Evolutionary conservation across 2,113 vertebrate genomes (phyloP).

Genomic region (Cavia aperea): DNA sequence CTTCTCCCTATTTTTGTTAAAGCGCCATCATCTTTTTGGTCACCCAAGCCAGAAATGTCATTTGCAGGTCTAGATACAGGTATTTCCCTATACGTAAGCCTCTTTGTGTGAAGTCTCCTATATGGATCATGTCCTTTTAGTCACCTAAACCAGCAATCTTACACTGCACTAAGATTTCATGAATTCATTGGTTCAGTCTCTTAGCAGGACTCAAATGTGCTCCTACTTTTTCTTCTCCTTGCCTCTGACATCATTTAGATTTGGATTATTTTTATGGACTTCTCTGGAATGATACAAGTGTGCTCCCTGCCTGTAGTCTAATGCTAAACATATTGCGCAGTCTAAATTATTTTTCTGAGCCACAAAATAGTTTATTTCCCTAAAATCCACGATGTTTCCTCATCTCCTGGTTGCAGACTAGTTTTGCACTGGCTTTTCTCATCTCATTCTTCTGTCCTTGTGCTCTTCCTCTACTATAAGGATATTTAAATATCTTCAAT

Average conservation of each 20-base stretch:
- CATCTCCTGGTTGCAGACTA: neutral
- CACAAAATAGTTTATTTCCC: neutral
- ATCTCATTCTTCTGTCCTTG: neutral
- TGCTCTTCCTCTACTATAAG: neutral
- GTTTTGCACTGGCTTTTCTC: constrained; percentile 3
- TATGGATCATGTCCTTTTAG: neutral
- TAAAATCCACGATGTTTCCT: neutral
- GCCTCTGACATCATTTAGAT: neutral
- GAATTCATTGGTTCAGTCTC: neutral
- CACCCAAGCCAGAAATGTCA: neutral
- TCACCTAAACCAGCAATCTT: neutral
- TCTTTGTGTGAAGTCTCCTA: neutral
- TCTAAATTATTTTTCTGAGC: neutral
- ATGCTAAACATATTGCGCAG: neutral
- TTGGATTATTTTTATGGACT: neutral
- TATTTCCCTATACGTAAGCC: neutral
- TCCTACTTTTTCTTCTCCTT: neutral
- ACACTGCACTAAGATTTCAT: neutral
- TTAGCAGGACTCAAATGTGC: neutral
- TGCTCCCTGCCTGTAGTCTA: neutral
- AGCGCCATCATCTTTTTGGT: neutral
- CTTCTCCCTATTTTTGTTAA: neutral
- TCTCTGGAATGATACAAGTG: neutral
- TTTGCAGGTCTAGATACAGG: neutral
- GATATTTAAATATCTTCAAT: neutral